Conservation (phyloP, 2,113 vertebrate species). For the Oceanodroma tethys region DNA sequence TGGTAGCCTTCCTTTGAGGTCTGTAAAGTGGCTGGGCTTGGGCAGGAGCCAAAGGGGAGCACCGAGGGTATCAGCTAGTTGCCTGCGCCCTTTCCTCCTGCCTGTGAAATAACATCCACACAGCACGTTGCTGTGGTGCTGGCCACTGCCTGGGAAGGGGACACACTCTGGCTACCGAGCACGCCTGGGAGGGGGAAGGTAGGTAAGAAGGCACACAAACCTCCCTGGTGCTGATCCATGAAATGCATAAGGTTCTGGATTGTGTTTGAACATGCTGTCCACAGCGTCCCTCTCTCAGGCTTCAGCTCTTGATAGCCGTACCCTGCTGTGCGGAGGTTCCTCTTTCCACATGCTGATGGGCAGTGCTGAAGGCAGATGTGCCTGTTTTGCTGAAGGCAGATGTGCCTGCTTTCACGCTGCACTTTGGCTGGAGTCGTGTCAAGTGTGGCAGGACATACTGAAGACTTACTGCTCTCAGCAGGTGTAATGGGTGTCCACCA, state of each 20-base stretch:
- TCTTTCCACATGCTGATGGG: neutral
- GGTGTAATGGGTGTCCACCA: neutral
- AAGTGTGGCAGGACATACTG: neutral
- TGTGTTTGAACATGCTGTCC: neutral
- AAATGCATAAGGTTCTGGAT: neutral
- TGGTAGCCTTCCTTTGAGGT: neutral
- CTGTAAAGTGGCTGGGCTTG: neutral
- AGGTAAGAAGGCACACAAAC: neutral
- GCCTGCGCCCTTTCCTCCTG: neutral
- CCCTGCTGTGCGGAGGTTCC: neutral
- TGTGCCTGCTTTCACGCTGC: neutral
- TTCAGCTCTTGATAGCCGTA: neutral
- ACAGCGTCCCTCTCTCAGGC: neutral
- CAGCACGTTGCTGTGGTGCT: rapidly evolving
- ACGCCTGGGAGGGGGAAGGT: neutral
- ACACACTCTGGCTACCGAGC: neutral
- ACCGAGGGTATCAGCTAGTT: neutral
- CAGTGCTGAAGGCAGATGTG: neutral
- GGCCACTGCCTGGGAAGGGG: neutral
- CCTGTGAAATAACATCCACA: neutral
- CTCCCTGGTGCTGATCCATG: neutral
- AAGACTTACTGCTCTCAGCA: neutral
- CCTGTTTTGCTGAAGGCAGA: neutral
- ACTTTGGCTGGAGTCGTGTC: neutral
- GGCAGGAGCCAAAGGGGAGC: neutral